Evolutionary conservation across 2,888 invertebrate species (phyloP).

Genomic region (Mythimna lalbum): DNA sequence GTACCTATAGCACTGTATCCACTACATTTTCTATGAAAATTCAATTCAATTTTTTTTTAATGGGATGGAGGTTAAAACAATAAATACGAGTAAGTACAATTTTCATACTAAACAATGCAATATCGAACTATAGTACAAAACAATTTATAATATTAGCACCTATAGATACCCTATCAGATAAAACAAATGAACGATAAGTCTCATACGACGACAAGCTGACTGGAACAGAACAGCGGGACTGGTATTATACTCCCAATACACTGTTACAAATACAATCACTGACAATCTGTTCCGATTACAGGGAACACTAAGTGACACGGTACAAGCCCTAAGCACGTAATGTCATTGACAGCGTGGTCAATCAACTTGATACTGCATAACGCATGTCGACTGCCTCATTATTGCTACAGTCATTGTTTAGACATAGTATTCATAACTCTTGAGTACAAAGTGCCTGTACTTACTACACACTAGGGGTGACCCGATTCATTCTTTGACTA

Average conservation of each 20-base stretch:
- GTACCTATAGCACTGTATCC: background rate
- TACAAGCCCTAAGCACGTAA: constrained; percentile 45
- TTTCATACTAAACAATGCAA: constrained; percentile 1
- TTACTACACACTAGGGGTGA: constrained; percentile 41
- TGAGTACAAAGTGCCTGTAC: constrained; percentile 35
- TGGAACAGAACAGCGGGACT: background rate
- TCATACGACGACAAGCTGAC: constrained; percentile 12
- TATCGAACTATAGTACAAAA: constrained; percentile 33
- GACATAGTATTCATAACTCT: constrained; percentile 56
- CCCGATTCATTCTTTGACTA: constrained; percentile 56
- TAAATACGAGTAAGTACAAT: background rate
- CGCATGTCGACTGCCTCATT: constrained; percentile 58
- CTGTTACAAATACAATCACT: constrained; percentile 30
- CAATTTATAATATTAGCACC: constrained; percentile 39
- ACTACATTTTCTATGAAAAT: background rate
- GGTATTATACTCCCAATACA: constrained; percentile 1
- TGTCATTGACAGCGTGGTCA: constrained; percentile 64
- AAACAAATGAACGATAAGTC: constrained; percentile 44
- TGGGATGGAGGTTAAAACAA: background rate
- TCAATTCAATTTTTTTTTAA: background rate
- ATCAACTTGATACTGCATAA: constrained; percentile 61
- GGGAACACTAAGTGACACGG: constrained; percentile 35
- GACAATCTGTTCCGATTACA: constrained; percentile 43
- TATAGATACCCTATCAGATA: constrained; percentile 49
- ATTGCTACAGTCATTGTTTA: constrained; percentile 55